Evolutionary conservation across 1,140 invertebrate species (phyloP).

Genomic region (Megalonaias nervosa): DNA sequence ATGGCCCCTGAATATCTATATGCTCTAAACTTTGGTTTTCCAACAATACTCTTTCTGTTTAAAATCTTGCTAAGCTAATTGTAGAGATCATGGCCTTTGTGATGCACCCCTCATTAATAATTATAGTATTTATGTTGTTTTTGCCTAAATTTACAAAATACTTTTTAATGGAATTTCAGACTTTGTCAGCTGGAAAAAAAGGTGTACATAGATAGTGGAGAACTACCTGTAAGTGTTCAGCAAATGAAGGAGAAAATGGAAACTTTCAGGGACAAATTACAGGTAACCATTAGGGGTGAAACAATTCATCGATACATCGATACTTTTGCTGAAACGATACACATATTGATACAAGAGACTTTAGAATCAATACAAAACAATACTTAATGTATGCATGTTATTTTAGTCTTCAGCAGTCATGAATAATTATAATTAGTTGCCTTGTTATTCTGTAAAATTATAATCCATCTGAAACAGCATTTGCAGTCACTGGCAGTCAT

Average conservation of each 20-base stretch:
- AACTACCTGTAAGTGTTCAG: conserved; percentile 74
- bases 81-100: background rate
- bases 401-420: too few species aligned
- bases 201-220: conserved; percentile 73
- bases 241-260: conserved; percentile 80
- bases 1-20: too few species aligned
- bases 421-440: too few species aligned
- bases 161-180: conserved; percentile 62
- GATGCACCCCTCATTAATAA: background rate
- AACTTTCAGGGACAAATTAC: conserved; percentile 78
- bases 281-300: conserved; percentile 70
- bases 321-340: too few species aligned
- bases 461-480: too few species aligned
- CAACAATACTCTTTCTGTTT: background rate
- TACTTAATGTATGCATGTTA: too few species aligned
- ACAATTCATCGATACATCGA: too few species aligned
- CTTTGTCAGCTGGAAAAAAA: conserved; percentile 77
- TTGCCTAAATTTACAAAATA: conserved; percentile 7
- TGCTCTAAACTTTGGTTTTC: conserved; percentile 8
- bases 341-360: too few species aligned
- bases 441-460: too few species aligned
- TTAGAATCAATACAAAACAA: too few species aligned
- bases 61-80: background rate
- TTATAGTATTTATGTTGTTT: conserved; percentile 7
- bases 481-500: too few species aligned